phyloP scores from a whole-genome alignment of 2,797 vertebrate species.

The Lacerta viridis region DNA sequence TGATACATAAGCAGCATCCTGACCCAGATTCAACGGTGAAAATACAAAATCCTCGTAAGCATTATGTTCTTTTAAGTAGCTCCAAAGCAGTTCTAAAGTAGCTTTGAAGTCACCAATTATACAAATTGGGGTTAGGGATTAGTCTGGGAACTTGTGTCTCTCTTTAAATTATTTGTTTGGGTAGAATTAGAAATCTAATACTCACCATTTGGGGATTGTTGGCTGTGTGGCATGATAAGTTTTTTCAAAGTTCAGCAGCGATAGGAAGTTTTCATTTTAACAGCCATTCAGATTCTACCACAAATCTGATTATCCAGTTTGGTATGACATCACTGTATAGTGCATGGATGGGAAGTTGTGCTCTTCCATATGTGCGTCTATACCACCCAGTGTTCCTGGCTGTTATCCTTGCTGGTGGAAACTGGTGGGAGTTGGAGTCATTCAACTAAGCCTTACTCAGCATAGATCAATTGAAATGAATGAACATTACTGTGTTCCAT shows the following conservation, averaged over 20 bases:
- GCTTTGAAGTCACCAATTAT: background rate
- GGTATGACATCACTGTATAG: constrained; percentile 86
- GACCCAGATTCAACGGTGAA: constrained; percentile 97
- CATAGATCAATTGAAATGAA: too few relatives aligned
- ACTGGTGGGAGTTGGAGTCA: background rate
- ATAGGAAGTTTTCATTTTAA: constrained; percentile 83
- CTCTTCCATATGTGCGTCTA: background rate
- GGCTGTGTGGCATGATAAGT: constrained; percentile 38
- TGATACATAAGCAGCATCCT: constrained; percentile 98
- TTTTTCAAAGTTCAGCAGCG: constrained; percentile 63
- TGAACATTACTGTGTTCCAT: too few relatives aligned
- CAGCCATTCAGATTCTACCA: constrained; percentile 82
- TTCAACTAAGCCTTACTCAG: too few relatives aligned
- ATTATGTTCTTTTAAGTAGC: constrained; percentile 6
- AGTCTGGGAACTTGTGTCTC: background rate
- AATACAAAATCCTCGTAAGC: constrained; percentile 99
- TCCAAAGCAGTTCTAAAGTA: background rate
- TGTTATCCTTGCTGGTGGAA: background rate
- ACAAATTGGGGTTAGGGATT: constrained; percentile 3
- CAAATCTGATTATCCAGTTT: constrained; percentile 87
- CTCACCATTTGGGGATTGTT: constrained; percentile 38
- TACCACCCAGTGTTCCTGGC: background rate
- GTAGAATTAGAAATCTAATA: constrained; percentile 31
- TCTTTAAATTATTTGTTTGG: background rate
- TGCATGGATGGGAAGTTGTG: constrained; percentile 38